Evolutionary conservation across 1,140 invertebrate genomes (phyloP).

Genomic region (Zaprionus camerounensis): DNA sequence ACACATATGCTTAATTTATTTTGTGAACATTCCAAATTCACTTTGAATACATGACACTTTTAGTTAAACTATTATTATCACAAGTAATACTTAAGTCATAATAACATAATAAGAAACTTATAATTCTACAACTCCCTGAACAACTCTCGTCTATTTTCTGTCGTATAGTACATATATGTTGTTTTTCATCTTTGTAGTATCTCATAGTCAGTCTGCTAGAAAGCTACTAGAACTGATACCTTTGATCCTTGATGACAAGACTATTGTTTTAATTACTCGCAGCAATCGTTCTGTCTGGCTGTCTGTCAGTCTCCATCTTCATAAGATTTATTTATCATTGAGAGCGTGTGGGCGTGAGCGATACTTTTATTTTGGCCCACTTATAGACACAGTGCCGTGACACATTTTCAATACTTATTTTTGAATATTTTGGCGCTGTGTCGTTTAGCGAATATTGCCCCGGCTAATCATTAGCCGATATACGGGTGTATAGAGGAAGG

Average conservation of each 20-base stretch:
- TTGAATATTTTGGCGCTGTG: constrained; percentile 5
- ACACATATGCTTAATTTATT: no score
- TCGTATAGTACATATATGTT: background rate
- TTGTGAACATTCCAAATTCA: no score
- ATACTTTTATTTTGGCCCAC: constrained; percentile 54
- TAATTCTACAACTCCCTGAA: background rate
- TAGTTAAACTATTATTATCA: no score
- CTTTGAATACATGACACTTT: no score
- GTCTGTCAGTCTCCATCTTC: background rate
- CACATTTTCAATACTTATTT: constrained; percentile 55
- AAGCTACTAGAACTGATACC: constrained; percentile 7
- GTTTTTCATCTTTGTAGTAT: constrained; percentile 2
- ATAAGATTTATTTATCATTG: constrained; percentile 50
- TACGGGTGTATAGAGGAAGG: background rate
- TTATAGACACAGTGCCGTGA: constrained; percentile 51
- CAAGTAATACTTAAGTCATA: no score
- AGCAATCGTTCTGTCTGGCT: background rate
- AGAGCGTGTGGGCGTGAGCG: constrained; percentile 43
- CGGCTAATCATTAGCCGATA: constrained; percentile 31
- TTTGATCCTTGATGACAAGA: constrained; percentile 29
- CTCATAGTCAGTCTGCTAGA: constrained; percentile 5
- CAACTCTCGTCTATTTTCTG: background rate
- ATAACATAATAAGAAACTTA: background rate
- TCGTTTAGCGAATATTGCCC: constrained; percentile 8
- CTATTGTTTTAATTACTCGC: constrained; percentile 22